phyloP scores from a whole-genome alignment of 2,888 invertebrate genomes.

The Siphonodentalium dalli region DNA sequence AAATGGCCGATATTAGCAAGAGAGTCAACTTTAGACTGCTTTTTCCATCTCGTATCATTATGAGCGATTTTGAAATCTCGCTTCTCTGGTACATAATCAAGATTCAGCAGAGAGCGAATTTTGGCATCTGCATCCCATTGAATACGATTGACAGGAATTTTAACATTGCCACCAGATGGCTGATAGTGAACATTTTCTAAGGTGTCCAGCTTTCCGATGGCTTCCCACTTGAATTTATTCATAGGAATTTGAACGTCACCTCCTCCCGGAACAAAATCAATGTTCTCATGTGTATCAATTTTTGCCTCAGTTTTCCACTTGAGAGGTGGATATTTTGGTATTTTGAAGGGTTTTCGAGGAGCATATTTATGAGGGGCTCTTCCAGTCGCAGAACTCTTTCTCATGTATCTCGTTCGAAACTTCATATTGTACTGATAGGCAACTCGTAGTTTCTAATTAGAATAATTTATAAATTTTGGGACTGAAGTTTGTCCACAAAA shows the following conservation, averaged over 20 bases:
- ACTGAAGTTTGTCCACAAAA: too few species aligned
- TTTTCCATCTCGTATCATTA: slow-evolving; percentile 68
- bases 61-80: slow-evolving; percentile 35
- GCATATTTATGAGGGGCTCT: too few species aligned
- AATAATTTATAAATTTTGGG: too few species aligned
- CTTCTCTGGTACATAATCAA: slow-evolving; percentile 33
- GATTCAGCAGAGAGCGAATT: slow-evolving; percentile 42
- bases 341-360: too few species aligned
- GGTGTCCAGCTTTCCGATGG: slow-evolving; percentile 41
- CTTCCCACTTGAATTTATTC: slow-evolving; percentile 37
- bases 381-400: too few species aligned
- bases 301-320: slow-evolving; percentile 39
- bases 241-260: slow-evolving; percentile 29
- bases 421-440: too few species aligned
- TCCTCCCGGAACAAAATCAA: slow-evolving; percentile 25
- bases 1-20: slow-evolving; percentile 83
- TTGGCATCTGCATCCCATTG: slow-evolving; percentile 35
- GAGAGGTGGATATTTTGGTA: too few species aligned
- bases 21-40: slow-evolving; percentile 86
- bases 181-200: slow-evolving; percentile 43
- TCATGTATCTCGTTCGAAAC: too few species aligned
- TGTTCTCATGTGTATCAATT: slow-evolving; percentile 36
- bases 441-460: too few species aligned
- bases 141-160: slow-evolving; percentile 24
- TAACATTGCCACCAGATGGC: slow-evolving; percentile 49